phyloP scores from a whole-genome alignment of 2,113 vertebrate species.

The Zosterops borbonicus region DNA sequence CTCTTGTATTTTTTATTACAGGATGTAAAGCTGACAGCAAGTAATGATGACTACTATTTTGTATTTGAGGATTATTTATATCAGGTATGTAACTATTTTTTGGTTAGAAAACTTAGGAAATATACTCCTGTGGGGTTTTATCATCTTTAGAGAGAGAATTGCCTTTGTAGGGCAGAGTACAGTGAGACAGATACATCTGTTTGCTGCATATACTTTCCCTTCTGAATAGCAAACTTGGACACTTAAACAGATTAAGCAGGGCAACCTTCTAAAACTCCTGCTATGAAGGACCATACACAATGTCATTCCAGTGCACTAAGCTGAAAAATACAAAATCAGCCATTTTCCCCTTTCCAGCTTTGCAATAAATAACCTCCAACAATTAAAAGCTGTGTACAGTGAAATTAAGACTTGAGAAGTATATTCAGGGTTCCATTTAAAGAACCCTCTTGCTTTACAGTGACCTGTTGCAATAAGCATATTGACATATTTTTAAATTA shows the following conservation, averaged over 20 bases:
- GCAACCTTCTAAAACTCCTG: neutral
- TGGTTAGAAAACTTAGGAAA: neutral
- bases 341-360: neutral
- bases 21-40: slow-evolving; percentile 98
- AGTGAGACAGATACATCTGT: neutral
- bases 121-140: neutral
- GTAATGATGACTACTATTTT: slow-evolving; percentile 99
- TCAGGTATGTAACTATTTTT: slow-evolving; percentile 80
- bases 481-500: neutral
- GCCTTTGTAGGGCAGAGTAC: neutral
- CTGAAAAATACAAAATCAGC: neutral
- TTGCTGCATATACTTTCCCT: neutral
- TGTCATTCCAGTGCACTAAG: neutral
- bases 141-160: neutral
- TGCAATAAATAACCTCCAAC: neutral
- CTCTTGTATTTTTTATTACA: slow-evolving; percentile 60
- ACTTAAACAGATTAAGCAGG: neutral
- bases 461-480: neutral
- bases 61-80: slow-evolving; percentile 99
- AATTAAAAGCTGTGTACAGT: neutral
- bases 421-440: neutral
- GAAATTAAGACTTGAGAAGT: neutral
- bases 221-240: neutral
- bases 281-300: neutral
- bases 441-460: neutral